Evolutionary conservation across 2,888 invertebrate genomes (phyloP).

Genomic region (Torymus auratus): DNA sequence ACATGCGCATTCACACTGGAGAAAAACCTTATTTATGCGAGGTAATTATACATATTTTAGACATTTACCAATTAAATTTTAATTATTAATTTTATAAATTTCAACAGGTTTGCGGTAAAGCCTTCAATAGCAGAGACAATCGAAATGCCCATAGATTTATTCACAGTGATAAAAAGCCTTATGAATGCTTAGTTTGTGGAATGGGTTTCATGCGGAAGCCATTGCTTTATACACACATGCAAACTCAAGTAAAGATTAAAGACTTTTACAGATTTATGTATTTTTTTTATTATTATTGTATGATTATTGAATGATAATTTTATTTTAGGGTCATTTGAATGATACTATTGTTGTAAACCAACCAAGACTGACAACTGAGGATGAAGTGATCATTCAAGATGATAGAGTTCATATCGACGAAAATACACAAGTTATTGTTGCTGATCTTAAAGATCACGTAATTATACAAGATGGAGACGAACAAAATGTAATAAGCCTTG

Average conservation of each 20-base stretch:
- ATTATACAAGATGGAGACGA: slow-evolving; percentile 76
- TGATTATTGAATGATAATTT: background rate
- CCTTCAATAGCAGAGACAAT: slow-evolving; percentile 90
- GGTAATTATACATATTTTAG: slow-evolving; percentile 74
- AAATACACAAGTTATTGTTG: slow-evolving; percentile 76
- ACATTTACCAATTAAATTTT: no score
- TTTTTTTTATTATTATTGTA: slow-evolving; percentile 57
- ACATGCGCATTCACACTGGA: slow-evolving; percentile 87
- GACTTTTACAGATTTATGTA: slow-evolving; percentile 8
- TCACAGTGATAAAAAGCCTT: slow-evolving; percentile 91
- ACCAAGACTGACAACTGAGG: slow-evolving; percentile 83
- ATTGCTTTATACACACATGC: slow-evolving; percentile 87
- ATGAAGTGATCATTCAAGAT: slow-evolving; percentile 75
- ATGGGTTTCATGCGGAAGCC: slow-evolving; percentile 91
- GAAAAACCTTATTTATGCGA: slow-evolving; percentile 87
- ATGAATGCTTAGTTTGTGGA: slow-evolving; percentile 89
- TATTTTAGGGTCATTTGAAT: slow-evolving; percentile 83
- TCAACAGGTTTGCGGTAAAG: slow-evolving; percentile 86
- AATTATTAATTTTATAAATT: background rate
- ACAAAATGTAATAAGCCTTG: slow-evolving; percentile 68
- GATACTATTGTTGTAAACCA: slow-evolving; percentile 91
- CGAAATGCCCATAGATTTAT: slow-evolving; percentile 90
- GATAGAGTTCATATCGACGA: slow-evolving; percentile 71
- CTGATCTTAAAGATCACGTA: slow-evolving; percentile 78
- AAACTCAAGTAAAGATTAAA: slow-evolving; percentile 77